These are phyloP conservation scores for Taeniopygia guttata DNA, from an alignment of 2,797 vertebrate genomes.

Conservation along the genomic window DNA sequence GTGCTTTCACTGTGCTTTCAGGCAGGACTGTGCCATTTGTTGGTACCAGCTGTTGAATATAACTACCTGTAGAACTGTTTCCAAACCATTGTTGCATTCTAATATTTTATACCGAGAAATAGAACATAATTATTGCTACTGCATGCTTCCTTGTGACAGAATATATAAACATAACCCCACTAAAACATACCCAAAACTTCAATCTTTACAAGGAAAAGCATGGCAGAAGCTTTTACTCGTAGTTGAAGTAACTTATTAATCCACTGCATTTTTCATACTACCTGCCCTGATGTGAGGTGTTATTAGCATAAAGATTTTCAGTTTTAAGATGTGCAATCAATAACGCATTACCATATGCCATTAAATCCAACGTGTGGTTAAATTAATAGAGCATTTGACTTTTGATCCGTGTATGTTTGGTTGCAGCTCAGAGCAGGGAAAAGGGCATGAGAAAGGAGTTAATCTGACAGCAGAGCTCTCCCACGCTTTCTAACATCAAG, in stretches of 20 bases:
- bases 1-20: conserved; percentile 52
- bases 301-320: conserved; percentile 57
- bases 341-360: conserved; percentile 55
- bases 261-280: conserved; percentile 4
- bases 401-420: conserved; percentile 53
- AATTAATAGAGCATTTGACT: conserved; percentile 66
- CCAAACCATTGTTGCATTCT: neutral
- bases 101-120: conserved; percentile 10
- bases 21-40: conserved; percentile 34
- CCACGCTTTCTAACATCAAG: conserved; percentile 4
- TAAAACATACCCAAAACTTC: conserved; percentile 2
- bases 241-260: neutral
- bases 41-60: conserved; percentile 21
- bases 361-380: conserved; percentile 47
- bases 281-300: neutral
- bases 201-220: neutral
- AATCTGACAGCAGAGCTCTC: conserved; percentile 61
- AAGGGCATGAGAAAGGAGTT: conserved; percentile 27
- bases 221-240: neutral
- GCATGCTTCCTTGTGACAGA: neutral
- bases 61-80: conserved; percentile 21
- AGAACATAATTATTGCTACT: neutral
- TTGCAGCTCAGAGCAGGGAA: conserved; percentile 56
- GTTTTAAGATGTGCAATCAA: conserved; percentile 64
- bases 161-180: conserved; percentile 24